Percentiles rank a stretch among this genome's conserved stretches.
Evolutionary conservation across 2,888 invertebrate genomes (phyloP).

Genomic region (Pediacus dermestoides): DNA sequence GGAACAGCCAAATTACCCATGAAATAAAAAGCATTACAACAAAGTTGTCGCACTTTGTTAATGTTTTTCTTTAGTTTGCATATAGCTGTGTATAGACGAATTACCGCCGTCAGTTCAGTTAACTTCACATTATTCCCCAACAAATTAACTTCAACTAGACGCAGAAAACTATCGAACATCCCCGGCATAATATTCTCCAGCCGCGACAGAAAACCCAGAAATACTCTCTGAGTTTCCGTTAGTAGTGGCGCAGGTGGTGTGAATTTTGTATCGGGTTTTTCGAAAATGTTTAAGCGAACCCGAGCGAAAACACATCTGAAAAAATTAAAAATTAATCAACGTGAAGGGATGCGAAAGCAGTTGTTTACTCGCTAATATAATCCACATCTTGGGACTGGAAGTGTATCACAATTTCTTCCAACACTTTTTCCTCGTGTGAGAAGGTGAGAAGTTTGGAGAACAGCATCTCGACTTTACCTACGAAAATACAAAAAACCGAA

Average conservation of each 20-base stretch:
- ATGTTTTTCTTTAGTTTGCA: constrained; percentile 43
- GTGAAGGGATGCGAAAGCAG: background rate
- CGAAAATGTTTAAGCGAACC: constrained; percentile 29
- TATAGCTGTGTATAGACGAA: constrained; percentile 37
- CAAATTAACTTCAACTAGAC: constrained; percentile 30
- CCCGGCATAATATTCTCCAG: constrained; percentile 37
- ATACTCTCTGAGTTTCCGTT: constrained; percentile 47
- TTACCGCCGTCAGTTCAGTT: constrained; percentile 26
- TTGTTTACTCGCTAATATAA: constrained; percentile 31
- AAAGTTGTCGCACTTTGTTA: constrained; percentile 47
- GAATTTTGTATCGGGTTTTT: constrained; percentile 41
- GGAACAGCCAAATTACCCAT: constrained; percentile 43
- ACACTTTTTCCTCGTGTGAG: constrained; percentile 31
- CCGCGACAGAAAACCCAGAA: constrained; percentile 44
- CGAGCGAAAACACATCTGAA: constrained; percentile 36
- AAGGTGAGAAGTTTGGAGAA: constrained; percentile 29
- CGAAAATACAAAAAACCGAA: constrained; percentile 11
- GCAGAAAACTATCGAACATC: constrained; percentile 32
- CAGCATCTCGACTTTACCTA: constrained; percentile 26
- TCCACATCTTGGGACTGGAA: constrained; percentile 28
- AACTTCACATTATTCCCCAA: constrained; percentile 18
- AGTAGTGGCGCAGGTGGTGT: constrained; percentile 51
- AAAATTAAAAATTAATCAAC: constrained; percentile 7
- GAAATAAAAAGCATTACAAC: constrained; percentile 50
- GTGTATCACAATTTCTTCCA: constrained; percentile 29